A percentile compares a stretch with the other conserved stretches of the same genome.
These are phyloP conservation scores for Campylorhamphus procurvoides DNA, from an alignment of 2,113 vertebrate species.

Conservation along the genomic window DNA sequence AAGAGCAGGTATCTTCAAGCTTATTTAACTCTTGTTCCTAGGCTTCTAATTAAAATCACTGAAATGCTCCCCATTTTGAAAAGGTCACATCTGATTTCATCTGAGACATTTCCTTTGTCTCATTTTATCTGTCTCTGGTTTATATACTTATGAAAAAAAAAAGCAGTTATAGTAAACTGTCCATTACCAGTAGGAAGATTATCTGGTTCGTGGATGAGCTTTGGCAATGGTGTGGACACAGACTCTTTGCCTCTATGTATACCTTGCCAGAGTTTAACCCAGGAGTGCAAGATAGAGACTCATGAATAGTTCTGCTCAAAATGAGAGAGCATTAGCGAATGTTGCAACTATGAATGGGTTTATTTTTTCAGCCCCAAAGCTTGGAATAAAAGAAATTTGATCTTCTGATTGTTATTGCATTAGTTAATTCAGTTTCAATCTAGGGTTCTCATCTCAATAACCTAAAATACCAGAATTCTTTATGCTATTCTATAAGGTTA, in stretches of 20 bases:
- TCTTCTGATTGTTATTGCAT: not conserved
- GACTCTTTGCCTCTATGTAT: not conserved
- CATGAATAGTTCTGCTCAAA: not conserved
- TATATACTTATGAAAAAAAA: not conserved
- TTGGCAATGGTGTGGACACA: not conserved
- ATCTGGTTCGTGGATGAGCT: not conserved
- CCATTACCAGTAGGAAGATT: not conserved
- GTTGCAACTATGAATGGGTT: not conserved
- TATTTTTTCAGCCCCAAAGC: not conserved
- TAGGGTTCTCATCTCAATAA: not conserved
- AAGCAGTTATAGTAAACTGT: not conserved
- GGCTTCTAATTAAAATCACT: constrained; percentile 69
- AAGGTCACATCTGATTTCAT: constrained; percentile 67
- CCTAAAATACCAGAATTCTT: not conserved
- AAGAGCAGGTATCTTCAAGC: constrained; percentile 24
- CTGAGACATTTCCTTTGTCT: constrained; percentile 47
- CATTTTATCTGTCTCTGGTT: constrained; percentile 31
- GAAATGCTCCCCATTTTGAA: constrained; percentile 51
- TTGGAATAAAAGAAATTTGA: not conserved
- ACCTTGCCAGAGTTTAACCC: not conserved
- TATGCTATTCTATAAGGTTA: not conserved
- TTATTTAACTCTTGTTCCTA: constrained; percentile 13
- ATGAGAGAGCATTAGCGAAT: not conserved
- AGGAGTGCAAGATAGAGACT: not conserved
- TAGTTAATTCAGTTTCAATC: not conserved